Evolutionary conservation across 2,113 vertebrate species (phyloP).

Genomic region (Murina feae): DNA sequence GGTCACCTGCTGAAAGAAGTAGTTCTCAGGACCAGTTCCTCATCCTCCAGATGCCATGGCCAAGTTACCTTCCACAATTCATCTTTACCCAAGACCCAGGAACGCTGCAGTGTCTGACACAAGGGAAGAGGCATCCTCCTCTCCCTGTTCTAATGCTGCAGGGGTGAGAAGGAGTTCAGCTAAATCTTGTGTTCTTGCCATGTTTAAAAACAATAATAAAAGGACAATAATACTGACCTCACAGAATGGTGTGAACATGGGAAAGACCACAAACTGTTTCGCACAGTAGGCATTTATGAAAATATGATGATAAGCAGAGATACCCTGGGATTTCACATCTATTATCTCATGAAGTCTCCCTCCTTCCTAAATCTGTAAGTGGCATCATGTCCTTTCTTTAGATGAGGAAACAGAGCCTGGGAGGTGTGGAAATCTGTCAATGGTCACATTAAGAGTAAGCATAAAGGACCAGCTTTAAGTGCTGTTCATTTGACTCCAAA

Average conservation of each 20-base stretch:
- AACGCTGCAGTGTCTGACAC: not conserved
- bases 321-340: not conserved
- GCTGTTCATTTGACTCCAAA: not conserved
- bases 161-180: not conserved
- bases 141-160: not conserved
- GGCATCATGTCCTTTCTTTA: not conserved
- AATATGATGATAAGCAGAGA: not conserved
- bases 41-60: not conserved
- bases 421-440: not conserved
- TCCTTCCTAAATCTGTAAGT: not conserved
- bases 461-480: not conserved
- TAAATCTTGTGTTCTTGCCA: not conserved
- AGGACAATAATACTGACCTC: not conserved
- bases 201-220: not conserved
- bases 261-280: not conserved
- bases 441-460: not conserved
- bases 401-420: not conserved
- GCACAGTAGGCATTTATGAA: not conserved
- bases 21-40: not conserved
- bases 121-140: not conserved
- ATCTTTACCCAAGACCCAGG: not conserved
- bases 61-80: not conserved
- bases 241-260: not conserved
- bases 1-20: fast-evolving
- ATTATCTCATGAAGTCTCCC: not conserved